Conservation (phyloP, 1,140 invertebrate species). For the Psix sp. region DNA sequence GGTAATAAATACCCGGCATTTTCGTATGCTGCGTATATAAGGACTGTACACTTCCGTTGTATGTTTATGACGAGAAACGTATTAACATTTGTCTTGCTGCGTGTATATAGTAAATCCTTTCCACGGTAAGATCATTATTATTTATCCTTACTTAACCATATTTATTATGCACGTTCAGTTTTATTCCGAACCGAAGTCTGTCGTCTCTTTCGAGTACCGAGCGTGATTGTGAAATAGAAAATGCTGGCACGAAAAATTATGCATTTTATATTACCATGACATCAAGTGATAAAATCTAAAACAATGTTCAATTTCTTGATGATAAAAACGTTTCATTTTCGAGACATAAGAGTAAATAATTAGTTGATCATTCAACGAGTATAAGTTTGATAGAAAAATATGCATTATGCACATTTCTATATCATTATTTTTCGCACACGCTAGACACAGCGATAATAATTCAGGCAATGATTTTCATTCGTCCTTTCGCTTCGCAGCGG, state of each 20-base stretch:
- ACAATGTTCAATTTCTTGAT: no score
- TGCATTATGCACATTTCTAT: no score
- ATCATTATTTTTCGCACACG: conserved; percentile 37
- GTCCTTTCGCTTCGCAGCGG: conserved; percentile 14
- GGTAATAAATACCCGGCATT: conserved; percentile 56
- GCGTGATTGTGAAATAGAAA: no score
- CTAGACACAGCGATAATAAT: conserved; percentile 28
- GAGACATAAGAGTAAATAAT: no score
- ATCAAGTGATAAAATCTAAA: no score
- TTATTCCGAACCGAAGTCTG: conserved; percentile 33
- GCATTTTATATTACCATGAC: no score
- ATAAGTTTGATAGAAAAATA: no score
- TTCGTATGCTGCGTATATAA: conserved; percentile 48
- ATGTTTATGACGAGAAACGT: conserved; percentile 27
- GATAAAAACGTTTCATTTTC: no score
- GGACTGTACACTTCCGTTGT: conserved; percentile 44
- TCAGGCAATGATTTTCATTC: conserved; percentile 33
- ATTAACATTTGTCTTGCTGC: conserved; percentile 50
- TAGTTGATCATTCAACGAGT: no score
- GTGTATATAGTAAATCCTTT: conserved; percentile 37
- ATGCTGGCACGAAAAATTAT: no score
- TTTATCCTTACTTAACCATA: conserved; percentile 52
- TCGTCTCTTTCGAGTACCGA: no score
- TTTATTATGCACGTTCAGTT: conserved; percentile 55
- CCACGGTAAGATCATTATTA: conserved; percentile 34